phyloP scores from a whole-genome alignment of 2,888 invertebrate genomes.

The Scaptomyza polygonia region DNA sequence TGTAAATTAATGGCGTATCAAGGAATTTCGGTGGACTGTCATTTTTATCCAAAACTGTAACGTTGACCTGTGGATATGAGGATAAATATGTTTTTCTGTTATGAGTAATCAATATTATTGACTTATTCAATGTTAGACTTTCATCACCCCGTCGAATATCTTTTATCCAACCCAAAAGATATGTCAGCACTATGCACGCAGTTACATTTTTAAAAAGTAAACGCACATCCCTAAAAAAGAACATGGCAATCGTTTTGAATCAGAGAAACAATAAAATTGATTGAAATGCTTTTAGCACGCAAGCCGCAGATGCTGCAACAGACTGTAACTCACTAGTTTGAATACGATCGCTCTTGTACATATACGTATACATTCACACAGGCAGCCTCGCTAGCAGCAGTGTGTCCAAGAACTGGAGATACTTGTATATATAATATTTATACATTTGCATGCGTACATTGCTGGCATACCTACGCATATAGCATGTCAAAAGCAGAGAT shows the following conservation, averaged over 20 bases:
- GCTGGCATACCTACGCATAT: conserved; percentile 83
- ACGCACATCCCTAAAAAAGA: conserved; percentile 49
- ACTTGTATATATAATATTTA: conserved; percentile 35
- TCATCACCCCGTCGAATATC: not conserved
- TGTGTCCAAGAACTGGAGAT: conserved; percentile 58
- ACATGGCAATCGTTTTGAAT: conserved; percentile 78
- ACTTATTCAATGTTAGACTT: not conserved
- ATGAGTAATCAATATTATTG: not conserved
- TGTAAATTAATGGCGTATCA: conserved; percentile 89
- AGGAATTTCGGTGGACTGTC: conserved; percentile 97
- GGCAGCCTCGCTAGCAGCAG: conserved; percentile 12
- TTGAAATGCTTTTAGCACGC: conserved; percentile 76
- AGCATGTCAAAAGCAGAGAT: conserved; percentile 45
- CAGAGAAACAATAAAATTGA: conserved; percentile 74
- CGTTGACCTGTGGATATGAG: conserved; percentile 89
- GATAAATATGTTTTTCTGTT: conserved; percentile 10
- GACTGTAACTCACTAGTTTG: conserved; percentile 1
- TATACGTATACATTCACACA: not conserved
- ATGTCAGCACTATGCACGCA: conserved; percentile 13
- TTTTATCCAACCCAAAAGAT: conserved; percentile 4
- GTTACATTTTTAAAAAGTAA: conserved; percentile 47
- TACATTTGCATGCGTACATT: conserved; percentile 81
- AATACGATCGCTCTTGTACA: not conserved
- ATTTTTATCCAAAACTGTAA: conserved; percentile 94
- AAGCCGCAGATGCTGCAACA: conserved; percentile 41